Evolutionary conservation across 2,888 invertebrate genomes (phyloP), one percentile per base, ranked within the genome.

Genomic region (Andrena trimmerana): DNA sequence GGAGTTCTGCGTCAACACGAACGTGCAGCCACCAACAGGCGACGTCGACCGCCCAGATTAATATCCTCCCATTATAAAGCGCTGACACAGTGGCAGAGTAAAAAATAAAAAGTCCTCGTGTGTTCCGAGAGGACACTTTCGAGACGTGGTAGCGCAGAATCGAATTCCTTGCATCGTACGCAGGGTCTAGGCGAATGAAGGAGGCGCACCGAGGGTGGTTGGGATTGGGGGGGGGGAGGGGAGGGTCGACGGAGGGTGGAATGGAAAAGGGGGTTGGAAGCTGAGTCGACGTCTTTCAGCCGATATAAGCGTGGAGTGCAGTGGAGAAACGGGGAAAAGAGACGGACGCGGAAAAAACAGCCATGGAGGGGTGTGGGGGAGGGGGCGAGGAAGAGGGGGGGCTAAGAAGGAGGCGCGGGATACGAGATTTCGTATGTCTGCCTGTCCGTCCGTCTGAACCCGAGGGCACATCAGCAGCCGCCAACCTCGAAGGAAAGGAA

Each of bases 251-350:
- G 84, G 86, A 85, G 86, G 82, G 79, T 75, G 86, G 86, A 86
- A 86, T 88, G 88, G 85, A 90, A 89, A 42, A 85, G 89, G 87
- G 90, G 90, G 89, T 87, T 87, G 89, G 87, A 90, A 92, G 92
- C 93, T 93, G 93, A 93, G 92, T 92, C 92, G 91, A 91, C 93
- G 92, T 92, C 91, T 93, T 92, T 91, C 91, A 88, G 86, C 86
- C 86, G 87, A 86, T 87, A 88, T 88, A 88, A 88, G 82, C 86
- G 83, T 73, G 84, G 83, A 78, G 81, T 77, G 79, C 82, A 69
- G 42, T 42, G 72, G 81, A 69, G 76, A 78, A 83, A 83, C 81
- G 71, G 82, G 72, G 81, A 79, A 72, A 78, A 84, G 78, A 76
- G 81, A 83, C 75, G 80, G 85, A 82, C 71, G 82, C 52, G 66